phyloP scores from a whole-genome alignment of 2,797 vertebrate genomes.

The Aselliscus stoliczkanus region DNA sequence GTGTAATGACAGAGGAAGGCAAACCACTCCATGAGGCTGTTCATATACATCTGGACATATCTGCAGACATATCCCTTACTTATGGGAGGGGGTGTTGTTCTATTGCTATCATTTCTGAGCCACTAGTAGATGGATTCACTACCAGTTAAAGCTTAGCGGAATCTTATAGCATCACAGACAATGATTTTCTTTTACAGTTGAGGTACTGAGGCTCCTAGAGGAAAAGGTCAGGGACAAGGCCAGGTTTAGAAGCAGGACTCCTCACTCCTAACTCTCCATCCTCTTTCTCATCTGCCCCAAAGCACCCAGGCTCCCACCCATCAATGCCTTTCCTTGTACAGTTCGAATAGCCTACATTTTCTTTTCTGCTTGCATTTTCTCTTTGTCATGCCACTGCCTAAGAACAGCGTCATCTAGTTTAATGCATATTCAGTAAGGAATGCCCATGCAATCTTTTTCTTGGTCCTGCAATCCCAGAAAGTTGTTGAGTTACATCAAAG shows the following conservation, averaged over 20 bases:
- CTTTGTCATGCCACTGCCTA: neutral
- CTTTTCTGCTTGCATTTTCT: neutral
- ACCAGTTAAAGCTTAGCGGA: neutral
- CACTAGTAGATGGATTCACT: rapidly evolving
- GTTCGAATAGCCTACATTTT: neutral
- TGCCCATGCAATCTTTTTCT: neutral
- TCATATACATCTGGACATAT: too few relatives aligned
- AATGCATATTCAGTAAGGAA: neutral
- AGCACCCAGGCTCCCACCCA: rapidly evolving
- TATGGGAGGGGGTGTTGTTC: rapidly evolving
- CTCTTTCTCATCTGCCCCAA: neutral
- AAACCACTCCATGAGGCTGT: rapidly evolving
- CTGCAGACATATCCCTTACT: rapidly evolving
- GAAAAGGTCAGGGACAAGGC: neutral
- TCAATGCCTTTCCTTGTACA: rapidly evolving
- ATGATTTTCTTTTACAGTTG: neutral
- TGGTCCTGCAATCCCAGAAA: neutral
- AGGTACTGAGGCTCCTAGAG: neutral
- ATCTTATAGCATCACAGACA: neutral
- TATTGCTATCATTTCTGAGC: neutral
- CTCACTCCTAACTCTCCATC: rapidly evolving
- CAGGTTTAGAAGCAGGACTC: too few relatives aligned
- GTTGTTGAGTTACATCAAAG: neutral
- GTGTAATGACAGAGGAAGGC: neutral
- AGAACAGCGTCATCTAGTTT: neutral